Evolutionary conservation across 2,113 vertebrate species (phyloP), one percentile per base, ranked within the genome.

Genomic region (Leptosomus discolor): DNA sequence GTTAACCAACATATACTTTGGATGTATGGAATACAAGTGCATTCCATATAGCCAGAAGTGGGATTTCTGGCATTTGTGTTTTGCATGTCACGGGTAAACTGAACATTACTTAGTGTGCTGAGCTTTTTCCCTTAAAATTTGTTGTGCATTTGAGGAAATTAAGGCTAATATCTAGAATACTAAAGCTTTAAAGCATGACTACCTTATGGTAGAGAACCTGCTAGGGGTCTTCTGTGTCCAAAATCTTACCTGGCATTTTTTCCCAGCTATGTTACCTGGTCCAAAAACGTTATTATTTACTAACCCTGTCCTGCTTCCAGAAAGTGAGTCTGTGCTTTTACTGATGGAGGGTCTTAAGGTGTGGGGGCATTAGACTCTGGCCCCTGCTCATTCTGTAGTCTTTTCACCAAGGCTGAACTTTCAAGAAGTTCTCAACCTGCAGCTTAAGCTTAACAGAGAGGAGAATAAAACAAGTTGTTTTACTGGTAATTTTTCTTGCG

Each of bases 1-100:
- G 68, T 96, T 91, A 96, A 98, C 88, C 95, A 96, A 61, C 84
- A 60, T 96, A 93, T 91, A 96, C 83, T 92, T 90, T 73, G 73
- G 37, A 60, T 53, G 90, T 11, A 12, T 37, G 17, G 70, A 84
- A 34, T 94, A 8, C 37, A 94, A 88, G 32, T 73, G n/a, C 41
- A 48, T 88, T 85, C 92, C 17, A 10, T 73, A 41, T 56, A 80
- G n/a, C 43, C 53, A 58, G 53, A 85, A 76, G 36, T 77, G 34
- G 67, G 48, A 50, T 79, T 89, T 88, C 53, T 76, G 78, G 53
- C 73, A 68, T 84, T 75, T 69, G 32, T 61, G 6, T 24, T 78
- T 84, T 65, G 46, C 9, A 3, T 46, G 48, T 78, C 10, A 37
- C 2, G 9, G 32, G 37, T 89, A 76, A 89, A 69, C 18, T 61